Evolutionary conservation across 2,113 vertebrate species (phyloP), one percentile per base, ranked within the genome.

Genomic region (Acinonyx jubatus): DNA sequence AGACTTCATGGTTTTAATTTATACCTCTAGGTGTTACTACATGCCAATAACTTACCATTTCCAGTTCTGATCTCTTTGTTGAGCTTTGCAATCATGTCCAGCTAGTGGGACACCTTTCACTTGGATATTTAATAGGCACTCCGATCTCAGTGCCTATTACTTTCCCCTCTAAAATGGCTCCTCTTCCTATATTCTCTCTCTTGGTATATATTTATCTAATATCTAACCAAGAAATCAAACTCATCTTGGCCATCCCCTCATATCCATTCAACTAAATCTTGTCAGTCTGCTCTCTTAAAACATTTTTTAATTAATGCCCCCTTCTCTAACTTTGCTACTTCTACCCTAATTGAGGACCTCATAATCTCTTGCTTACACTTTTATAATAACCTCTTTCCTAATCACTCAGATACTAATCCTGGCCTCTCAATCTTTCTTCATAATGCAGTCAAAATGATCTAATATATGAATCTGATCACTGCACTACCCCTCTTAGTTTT

Each of bases 211-310:
- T 50, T 41, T 27, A 84, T 16, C 18, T 2, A 73, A 19, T 63
- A 93, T 71, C 38, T 93, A 52, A 93, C 29, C 25, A 93, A 50
- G 38, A 94, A 71, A 95, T 41, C 50, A 65, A 50, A 91, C n/a
- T 90, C 45, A 66, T 94, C 21, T 93, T 93, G 76, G 3, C 27
- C 1, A 85, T 27, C 6, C 23, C 2, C 41, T 23, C 15, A 65
- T 21, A 78, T 55, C 12, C 76, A 76, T 57, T 68, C 33, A 84
- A 93, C 31, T 45, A 90, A 95, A 81, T 82, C 23, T 15, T 55
- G 33, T 85, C 88, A 80, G 80, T 94, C 18, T 96, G 50, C 55
- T 84, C 61, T 93, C 25, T 84, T 55, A 78, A 74, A 85, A 80
- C 10, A 68, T 31, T 45, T 81, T 36, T 76, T n/a, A 92, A 89